Evolutionary conservation across 2,113 vertebrate genomes (phyloP), one percentile per base, ranked within the genome.

Genomic region (Tachycineta bicolor): DNA sequence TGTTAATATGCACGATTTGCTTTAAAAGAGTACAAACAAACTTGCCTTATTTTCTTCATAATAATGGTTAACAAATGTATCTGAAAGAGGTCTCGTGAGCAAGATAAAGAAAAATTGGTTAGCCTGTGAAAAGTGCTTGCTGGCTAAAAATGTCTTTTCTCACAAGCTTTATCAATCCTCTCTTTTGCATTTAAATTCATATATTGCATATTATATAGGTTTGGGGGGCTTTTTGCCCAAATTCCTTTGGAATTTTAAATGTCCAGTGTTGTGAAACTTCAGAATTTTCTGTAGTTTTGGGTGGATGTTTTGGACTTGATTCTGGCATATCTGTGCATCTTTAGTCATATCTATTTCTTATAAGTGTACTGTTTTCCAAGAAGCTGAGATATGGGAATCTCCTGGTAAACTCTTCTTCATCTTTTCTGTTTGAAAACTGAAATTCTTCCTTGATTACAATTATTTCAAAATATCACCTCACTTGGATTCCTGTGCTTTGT

Each of bases 1-100:
- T 33, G 46, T 96, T 90, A 89, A 39, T 94, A 55, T 52, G 80
- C 15, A 58, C 6, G 1, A 71, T 94, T 78, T 93, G 28, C 77
- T 96, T 91, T 69, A 21, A 33, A 29, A 86, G 53, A 50, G 55
- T 47, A 93, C 83, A 95, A 78, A 92, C 90, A 95, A 13, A 16
- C 69, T 71, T 83, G 74, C 49, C 74, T 78, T 93, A 53, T 91
- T 91, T 95, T 90, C 60, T 53, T 91, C 47, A 14, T 90, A 63
- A 81, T 93, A 93, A 96, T 95, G 52, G 10, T 80, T 97, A 87
- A 93, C 89, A 97, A 97, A 97, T 97, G 90, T 92, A 71, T 96
- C 84, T 65, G 60, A 95, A 92, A 89, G 87, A 84, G 93, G 75
- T 97, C 97, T 97, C 96, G 37, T 63, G 96, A 97, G 97, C 85